phyloP scores from a whole-genome alignment of 2,797 vertebrate species.

The Galago senegalensis region DNA sequence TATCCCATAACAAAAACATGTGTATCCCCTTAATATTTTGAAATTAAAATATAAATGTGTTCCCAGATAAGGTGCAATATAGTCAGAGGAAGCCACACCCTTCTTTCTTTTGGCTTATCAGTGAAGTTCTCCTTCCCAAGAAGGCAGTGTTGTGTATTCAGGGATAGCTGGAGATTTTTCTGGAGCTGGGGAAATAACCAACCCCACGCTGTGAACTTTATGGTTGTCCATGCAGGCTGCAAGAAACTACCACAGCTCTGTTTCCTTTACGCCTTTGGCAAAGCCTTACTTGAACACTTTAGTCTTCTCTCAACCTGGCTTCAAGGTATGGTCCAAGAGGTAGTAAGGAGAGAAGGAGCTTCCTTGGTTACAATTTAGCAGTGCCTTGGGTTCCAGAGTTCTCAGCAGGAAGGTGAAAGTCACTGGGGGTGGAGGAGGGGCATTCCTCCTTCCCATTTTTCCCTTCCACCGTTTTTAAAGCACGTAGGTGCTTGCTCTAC shows the following conservation, averaged over 20 bases:
- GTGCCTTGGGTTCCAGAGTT: neutral
- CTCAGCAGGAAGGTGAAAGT: neutral
- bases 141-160: neutral
- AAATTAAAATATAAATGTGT: neutral
- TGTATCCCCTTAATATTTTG: neutral
- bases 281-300: conserved; percentile 8
- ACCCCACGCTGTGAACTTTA: neutral
- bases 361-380: neutral
- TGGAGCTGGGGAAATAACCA: neutral
- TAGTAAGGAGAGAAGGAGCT: neutral
- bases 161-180: neutral
- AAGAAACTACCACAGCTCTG: neutral
- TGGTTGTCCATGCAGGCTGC: neutral
- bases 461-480: neutral
- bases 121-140: neutral
- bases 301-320: neutral
- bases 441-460: neutral
- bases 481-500: neutral
- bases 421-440: neutral
- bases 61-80: neutral
- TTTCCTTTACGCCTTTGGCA: neutral
- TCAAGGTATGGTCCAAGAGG: neutral
- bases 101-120: neutral
- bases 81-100: neutral
- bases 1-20: neutral